These are phyloP conservation scores for Cryptocheilus praepositus DNA, from an alignment of 2,888 invertebrate genomes.

Conservation along the genomic window DNA sequence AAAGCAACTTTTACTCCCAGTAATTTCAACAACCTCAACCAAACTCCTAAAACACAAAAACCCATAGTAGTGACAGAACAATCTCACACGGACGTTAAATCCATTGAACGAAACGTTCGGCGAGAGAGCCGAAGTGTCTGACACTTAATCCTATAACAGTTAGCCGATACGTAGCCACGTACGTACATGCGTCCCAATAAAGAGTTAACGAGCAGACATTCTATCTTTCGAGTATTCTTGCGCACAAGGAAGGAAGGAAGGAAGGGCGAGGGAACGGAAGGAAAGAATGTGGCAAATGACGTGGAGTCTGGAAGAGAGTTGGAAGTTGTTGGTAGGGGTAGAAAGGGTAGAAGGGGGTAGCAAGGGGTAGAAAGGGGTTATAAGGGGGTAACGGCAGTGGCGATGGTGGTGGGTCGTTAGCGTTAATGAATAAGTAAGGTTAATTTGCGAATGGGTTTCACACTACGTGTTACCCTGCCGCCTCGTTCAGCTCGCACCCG, in stretches of 20 bases:
- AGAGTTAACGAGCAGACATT: not conserved
- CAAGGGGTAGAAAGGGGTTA: conserved; percentile 18
- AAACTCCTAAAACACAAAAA: too few species aligned
- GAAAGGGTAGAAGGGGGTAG: not conserved
- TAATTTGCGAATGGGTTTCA: conserved; percentile 71
- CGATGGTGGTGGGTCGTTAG: conserved; percentile 62
- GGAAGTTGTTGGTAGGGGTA: not conserved
- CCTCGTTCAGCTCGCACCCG: conserved; percentile 55
- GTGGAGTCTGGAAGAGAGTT: conserved; percentile 33
- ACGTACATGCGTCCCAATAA: too few species aligned
- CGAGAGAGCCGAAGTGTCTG: too few species aligned
- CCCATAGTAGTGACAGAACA: too few species aligned
- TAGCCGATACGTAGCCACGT: too few species aligned
- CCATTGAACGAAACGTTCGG: too few species aligned
- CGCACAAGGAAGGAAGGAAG: conserved; percentile 14
- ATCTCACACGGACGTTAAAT: too few species aligned
- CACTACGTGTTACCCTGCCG: conserved; percentile 51
- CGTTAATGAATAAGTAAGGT: conserved; percentile 72
- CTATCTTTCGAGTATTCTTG: not conserved
- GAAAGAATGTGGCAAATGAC: conserved; percentile 17
- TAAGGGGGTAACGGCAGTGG: conserved; percentile 27
- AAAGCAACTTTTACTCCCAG: too few species aligned
- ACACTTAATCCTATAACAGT: too few species aligned
- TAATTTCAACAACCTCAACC: too few species aligned
- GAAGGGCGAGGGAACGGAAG: not conserved